Conservation (phyloP, 1,140 invertebrate genomes). For the Hypsibius dujardini region DNA sequence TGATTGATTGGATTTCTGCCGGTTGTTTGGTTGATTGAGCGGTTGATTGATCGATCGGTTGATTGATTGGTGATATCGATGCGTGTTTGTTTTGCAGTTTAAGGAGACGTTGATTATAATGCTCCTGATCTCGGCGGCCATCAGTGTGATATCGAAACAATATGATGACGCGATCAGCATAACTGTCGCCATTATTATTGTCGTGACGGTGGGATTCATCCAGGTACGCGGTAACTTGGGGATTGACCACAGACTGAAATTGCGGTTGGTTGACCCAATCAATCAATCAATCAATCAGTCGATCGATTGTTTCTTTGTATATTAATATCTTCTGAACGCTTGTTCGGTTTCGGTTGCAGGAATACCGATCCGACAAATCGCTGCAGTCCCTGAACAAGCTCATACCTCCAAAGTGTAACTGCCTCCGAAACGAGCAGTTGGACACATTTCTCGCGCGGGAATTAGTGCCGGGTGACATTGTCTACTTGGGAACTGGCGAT, state of each 20-base stretch:
- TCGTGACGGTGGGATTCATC: conserved; percentile 96
- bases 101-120: conserved; percentile 91
- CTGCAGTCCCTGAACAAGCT: conserved; percentile 92
- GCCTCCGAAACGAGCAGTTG: conserved; percentile 60
- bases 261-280: too few relatives aligned
- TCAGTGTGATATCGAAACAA: conserved; percentile 88
- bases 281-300: too few relatives aligned
- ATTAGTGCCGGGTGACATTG: conserved; percentile 92
- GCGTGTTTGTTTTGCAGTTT: conserved; percentile 46
- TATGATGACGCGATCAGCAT: conserved; percentile 97
- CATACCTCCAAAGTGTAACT: conserved; percentile 51
- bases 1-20: too few relatives aligned
- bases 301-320: too few relatives aligned
- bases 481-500: conserved; percentile 79
- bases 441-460: conserved; percentile 81
- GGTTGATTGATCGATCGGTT: too few relatives aligned
- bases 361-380: conserved; percentile 99
- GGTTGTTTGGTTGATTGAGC: too few relatives aligned
- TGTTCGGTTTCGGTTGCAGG: too few relatives aligned
- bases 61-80: not conserved
- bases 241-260: too few relatives aligned
- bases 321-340: too few relatives aligned
- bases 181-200: conserved; percentile 81
- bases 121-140: conserved; percentile 77
- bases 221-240: conserved; percentile 48